A percentile compares a stretch with the other conserved stretches of the same genome.
Evolutionary conservation across 2,888 invertebrate species (phyloP).

Genomic region (Perithous albicinctus): DNA sequence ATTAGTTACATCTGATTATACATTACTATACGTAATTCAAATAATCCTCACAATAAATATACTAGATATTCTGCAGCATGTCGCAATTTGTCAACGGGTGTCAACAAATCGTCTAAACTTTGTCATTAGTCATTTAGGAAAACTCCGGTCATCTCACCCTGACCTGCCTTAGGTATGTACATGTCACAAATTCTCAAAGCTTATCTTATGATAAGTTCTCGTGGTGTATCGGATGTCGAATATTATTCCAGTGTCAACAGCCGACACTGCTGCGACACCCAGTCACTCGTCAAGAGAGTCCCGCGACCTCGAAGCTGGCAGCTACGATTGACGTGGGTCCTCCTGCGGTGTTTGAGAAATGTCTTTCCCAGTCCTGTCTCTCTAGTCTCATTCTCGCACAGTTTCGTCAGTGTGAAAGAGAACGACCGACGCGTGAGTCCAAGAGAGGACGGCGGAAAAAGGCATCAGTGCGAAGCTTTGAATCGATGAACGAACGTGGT

Average conservation of each 20-base stretch:
- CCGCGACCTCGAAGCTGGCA: slow-evolving; percentile 48
- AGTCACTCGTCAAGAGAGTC: slow-evolving; percentile 60
- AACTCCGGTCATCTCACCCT: background rate
- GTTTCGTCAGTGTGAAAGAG: slow-evolving; percentile 50
- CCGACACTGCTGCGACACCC: slow-evolving; percentile 40
- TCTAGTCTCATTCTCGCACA: slow-evolving; percentile 34
- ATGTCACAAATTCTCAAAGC: background rate
- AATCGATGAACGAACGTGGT: slow-evolving; percentile 61
- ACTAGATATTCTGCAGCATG: too few species aligned
- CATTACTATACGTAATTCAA: too few species aligned
- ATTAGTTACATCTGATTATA: too few species aligned
- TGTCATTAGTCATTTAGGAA: background rate
- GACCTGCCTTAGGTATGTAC: background rate
- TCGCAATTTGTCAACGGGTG: background rate
- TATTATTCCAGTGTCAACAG: slow-evolving; percentile 56
- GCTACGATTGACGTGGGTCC: slow-evolving; percentile 59
- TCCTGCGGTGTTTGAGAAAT: slow-evolving; percentile 60
- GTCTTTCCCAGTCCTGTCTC: slow-evolving; percentile 32
- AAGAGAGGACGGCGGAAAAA: slow-evolving; percentile 73
- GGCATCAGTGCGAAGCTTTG: slow-evolving; percentile 14
- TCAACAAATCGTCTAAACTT: background rate
- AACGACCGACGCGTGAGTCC: slow-evolving; percentile 62
- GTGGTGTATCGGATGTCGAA: slow-evolving; percentile 7
- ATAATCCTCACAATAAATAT: too few species aligned
- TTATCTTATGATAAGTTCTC: background rate